A percentile compares a stretch with the other conserved stretches of the same genome.
phyloP scores from a whole-genome alignment of 2,797 vertebrate species.

The Momotus momota region DNA sequence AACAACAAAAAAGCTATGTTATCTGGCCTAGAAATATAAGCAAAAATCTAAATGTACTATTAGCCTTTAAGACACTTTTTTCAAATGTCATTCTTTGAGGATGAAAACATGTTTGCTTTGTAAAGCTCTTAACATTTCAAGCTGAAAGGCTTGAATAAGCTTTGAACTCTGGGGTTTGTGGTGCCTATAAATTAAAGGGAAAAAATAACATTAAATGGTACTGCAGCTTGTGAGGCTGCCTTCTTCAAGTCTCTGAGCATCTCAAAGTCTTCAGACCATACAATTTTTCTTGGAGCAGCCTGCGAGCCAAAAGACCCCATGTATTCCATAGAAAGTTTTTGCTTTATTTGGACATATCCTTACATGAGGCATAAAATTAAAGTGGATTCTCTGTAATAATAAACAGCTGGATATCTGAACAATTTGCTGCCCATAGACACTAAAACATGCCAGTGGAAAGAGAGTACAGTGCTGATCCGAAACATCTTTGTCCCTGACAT shows the following conservation, averaged over 20 bases:
- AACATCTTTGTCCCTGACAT: not conserved
- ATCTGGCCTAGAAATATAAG: slow-evolving; percentile 61
- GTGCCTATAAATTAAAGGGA: slow-evolving; percentile 46
- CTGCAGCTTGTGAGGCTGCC: not conserved
- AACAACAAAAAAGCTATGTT: not conserved
- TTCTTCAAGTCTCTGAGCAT: not conserved
- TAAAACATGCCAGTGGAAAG: not conserved
- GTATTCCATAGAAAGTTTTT: not conserved
- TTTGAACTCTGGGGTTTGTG: slow-evolving; percentile 68
- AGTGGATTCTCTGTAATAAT: not conserved
- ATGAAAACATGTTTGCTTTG: slow-evolving; percentile 71
- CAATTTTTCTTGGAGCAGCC: not conserved
- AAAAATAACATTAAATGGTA: slow-evolving; percentile 61
- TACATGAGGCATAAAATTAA: not conserved
- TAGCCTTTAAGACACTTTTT: slow-evolving; percentile 60
- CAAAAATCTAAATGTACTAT: slow-evolving; percentile 58
- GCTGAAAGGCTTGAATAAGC: slow-evolving; percentile 66
- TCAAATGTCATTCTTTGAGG: slow-evolving; percentile 72
- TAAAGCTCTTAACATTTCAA: slow-evolving; percentile 73
- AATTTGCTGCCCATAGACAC: not conserved
- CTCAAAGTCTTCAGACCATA: not conserved
- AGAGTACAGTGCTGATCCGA: not conserved
- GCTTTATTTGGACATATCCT: slow-evolving; percentile 1
- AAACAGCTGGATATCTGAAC: not conserved
- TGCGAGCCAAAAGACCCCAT: not conserved